Conservation (phyloP, 2,888 invertebrate genomes). For the Platycheirus rosarum region DNA sequence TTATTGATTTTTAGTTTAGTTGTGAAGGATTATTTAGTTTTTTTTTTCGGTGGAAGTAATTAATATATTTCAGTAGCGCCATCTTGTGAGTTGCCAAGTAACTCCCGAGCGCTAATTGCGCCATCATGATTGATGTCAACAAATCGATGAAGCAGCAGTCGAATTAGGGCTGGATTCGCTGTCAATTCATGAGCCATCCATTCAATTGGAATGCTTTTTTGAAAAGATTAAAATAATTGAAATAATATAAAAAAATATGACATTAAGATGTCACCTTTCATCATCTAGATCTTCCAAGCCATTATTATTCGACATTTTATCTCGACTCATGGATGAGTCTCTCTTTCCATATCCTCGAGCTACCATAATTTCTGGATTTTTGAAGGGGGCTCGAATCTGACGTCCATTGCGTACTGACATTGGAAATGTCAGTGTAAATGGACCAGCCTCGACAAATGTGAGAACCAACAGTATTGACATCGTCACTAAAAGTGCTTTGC, state of each 20-base stretch:
- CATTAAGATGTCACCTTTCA: constrained; percentile 44
- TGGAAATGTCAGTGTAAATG: constrained; percentile 74
- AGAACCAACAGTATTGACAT: constrained; percentile 65
- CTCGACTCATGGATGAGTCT: constrained; percentile 51
- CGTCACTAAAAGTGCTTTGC: constrained; percentile 48
- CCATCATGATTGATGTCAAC: constrained; percentile 76
- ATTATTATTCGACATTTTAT: constrained; percentile 51
- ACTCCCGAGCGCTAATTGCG: constrained; percentile 73
- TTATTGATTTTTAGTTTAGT: constrained; percentile 8
- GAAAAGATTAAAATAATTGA: too few relatives aligned
- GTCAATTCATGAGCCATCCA: constrained; percentile 76
- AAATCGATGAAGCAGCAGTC: constrained; percentile 75
- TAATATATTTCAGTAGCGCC: constrained; percentile 57
- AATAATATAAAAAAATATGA: not conserved
- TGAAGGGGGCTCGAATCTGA: constrained; percentile 76
- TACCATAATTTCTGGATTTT: constrained; percentile 76
- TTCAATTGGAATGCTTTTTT: constrained; percentile 75
- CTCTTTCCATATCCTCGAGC: constrained; percentile 78
- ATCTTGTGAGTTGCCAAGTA: constrained; percentile 68
- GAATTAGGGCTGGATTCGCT: constrained; percentile 74
- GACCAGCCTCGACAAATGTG: constrained; percentile 73
- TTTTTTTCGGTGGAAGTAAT: not conserved
- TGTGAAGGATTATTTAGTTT: not conserved
- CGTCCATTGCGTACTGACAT: constrained; percentile 75
- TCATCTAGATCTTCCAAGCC: constrained; percentile 57